Percentiles rank a stretch among this genome's conserved stretches.
These are phyloP conservation scores for Drosophila lini DNA, from an alignment of 1,140 invertebrate species.

Conservation along the genomic window DNA sequence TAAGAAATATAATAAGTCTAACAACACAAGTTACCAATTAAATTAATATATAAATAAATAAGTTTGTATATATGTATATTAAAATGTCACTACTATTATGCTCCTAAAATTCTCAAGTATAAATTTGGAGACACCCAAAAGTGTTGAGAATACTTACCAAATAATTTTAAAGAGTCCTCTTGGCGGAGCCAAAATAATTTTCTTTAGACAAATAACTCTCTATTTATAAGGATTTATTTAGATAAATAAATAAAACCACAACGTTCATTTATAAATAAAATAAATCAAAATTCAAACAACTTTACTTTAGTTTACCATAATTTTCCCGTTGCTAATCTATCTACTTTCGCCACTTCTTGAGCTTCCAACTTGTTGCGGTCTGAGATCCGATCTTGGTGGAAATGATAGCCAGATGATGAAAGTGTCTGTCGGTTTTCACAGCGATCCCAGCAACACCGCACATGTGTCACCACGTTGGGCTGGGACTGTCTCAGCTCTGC, in stretches of 20 bases:
- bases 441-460: background rate
- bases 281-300: background rate
- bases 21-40: no score
- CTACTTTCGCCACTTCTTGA: constrained; percentile 5
- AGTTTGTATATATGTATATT: no score
- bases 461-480: constrained; percentile 14
- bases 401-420: constrained; percentile 12
- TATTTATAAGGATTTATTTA: no score
- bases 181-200: no score
- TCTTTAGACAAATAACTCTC: no score
- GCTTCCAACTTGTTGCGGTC: background rate
- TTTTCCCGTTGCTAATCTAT: background rate
- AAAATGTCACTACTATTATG: no score
- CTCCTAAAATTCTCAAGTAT: no score
- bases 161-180: no score
- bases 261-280: background rate
- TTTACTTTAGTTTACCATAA: background rate
- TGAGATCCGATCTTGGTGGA: constrained; percentile 6
- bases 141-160: no score
- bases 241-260: background rate
- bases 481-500: constrained; percentile 20
- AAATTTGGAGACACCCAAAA: no score
- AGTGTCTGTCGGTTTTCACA: constrained; percentile 37
- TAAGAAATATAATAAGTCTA: no score
- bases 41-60: no score